Percentiles rank a stretch among this genome's conserved stretches.
These are phyloP conservation scores for Saxidomus purpurata DNA, from an alignment of 1,140 invertebrate species.

Conservation along the genomic window DNA sequence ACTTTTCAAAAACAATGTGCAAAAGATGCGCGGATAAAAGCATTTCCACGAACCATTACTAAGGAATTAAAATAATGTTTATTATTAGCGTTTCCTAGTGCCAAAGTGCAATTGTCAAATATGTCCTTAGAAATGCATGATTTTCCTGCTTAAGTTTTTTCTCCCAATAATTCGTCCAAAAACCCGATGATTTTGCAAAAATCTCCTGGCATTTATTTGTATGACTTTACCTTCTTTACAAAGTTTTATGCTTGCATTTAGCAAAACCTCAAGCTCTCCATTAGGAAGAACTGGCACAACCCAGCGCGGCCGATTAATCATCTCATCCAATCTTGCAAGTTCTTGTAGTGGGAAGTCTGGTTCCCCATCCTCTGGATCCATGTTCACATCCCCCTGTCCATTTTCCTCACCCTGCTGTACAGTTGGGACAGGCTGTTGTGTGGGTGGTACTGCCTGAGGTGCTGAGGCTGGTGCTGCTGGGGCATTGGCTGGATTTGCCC, in stretches of 20 bases:
- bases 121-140: too few species aligned
- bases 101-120: too few species aligned
- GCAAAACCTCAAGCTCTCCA: conserved; percentile 96
- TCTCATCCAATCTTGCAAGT: conserved; percentile 95
- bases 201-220: too few species aligned
- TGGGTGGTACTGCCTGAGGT: neutral
- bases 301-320: conserved; percentile 96
- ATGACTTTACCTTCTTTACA: conserved; percentile 91
- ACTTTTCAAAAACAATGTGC: too few species aligned
- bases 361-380: conserved; percentile 86
- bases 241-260: conserved; percentile 96
- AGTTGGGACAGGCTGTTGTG: conserved; percentile 40
- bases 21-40: too few species aligned
- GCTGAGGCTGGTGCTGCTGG: conserved; percentile 59
- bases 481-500: conserved; percentile 57
- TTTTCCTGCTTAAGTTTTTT: too few species aligned
- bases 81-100: too few species aligned
- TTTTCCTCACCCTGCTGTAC: conserved; percentile 55
- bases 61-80: too few species aligned
- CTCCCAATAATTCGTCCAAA: too few species aligned
- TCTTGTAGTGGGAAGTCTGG: conserved; percentile 95
- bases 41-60: too few species aligned
- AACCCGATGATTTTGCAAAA: too few species aligned
- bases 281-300: conserved; percentile 98
- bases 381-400: conserved; percentile 74